A percentile compares a stretch with the other conserved stretches of the same genome.
Conservation (phyloP, 1,140 invertebrate genomes). For the Nebria ingens region DNA sequence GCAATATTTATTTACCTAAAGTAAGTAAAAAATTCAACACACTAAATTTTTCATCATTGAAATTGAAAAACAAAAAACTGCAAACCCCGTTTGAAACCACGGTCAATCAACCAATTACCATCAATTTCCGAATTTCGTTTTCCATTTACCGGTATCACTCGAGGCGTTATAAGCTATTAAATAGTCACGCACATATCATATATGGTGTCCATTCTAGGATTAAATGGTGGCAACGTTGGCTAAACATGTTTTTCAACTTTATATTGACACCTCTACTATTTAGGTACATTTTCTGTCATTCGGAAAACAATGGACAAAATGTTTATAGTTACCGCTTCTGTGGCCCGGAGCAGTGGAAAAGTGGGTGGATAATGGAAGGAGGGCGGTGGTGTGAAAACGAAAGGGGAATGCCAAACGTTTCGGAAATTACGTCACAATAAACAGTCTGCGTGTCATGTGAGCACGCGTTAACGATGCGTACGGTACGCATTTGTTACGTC, state of each 20-base stretch:
- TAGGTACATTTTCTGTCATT: not conserved
- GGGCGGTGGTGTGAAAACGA: too few relatives aligned
- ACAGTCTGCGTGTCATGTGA: slow-evolving; percentile 17
- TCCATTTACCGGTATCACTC: not conserved
- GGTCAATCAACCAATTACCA: not conserved
- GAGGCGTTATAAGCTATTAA: not conserved
- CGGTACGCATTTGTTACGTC: slow-evolving; percentile 20
- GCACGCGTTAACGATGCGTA: slow-evolving; percentile 13
- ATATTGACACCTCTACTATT: too few relatives aligned
- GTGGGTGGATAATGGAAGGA: too few relatives aligned
- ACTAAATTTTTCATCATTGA: too few relatives aligned
- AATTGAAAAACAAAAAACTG: too few relatives aligned
- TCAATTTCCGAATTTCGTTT: not conserved
- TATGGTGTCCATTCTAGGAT: too few relatives aligned
- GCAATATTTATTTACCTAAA: too few relatives aligned
- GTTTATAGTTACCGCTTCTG: not conserved
- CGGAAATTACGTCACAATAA: slow-evolving; percentile 19
- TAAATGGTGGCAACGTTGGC: not conserved
- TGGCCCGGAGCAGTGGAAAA: not conserved
- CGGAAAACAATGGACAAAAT: not conserved
- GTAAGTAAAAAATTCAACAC: too few relatives aligned
- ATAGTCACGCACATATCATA: not conserved
- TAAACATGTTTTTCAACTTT: not conserved
- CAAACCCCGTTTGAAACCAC: not conserved
- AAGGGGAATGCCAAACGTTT: not conserved